phyloP scores from a whole-genome alignment of 2,888 invertebrate species.

The Andrena bucephala region DNA sequence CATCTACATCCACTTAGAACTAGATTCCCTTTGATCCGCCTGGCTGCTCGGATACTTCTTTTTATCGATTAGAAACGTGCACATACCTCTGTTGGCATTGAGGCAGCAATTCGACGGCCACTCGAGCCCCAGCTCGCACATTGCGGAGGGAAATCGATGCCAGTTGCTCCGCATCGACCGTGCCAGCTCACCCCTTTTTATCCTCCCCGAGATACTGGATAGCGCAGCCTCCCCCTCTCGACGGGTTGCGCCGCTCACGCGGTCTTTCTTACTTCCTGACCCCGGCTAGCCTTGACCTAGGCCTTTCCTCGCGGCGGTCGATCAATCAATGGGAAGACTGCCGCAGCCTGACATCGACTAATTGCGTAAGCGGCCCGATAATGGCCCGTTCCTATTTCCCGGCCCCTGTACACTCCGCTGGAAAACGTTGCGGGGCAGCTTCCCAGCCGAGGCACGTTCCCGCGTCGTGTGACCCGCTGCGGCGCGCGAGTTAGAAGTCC shows the following conservation, averaged over 20 bases:
- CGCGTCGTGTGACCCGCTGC: no score
- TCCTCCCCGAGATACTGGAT: slow-evolving; percentile 35
- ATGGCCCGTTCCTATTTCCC: slow-evolving; percentile 36
- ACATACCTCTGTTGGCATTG: neutral
- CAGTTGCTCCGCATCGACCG: slow-evolving; percentile 21
- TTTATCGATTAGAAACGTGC: no score
- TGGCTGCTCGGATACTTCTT: no score
- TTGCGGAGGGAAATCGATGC: slow-evolving; percentile 34
- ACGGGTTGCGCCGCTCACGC: slow-evolving; percentile 54
- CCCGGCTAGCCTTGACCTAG: slow-evolving; percentile 79
- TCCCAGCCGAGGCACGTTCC: no score
- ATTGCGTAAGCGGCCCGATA: slow-evolving; percentile 51
- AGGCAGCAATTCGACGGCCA: neutral
- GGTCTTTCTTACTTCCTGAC: slow-evolving; percentile 73
- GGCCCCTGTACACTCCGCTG: no score
- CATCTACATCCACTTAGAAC: no score
- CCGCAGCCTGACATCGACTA: slow-evolving; percentile 56
- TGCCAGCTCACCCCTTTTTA: slow-evolving; percentile 50
- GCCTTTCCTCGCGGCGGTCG: slow-evolving; percentile 63
- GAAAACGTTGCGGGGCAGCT: no score
- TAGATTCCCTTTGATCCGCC: no score
- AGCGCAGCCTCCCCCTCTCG: slow-evolving; percentile 45
- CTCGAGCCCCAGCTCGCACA: slow-evolving; percentile 1
- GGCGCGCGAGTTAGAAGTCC: no score
- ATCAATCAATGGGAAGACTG: slow-evolving; percentile 66